Evolutionary conservation across 2,797 vertebrate genomes (phyloP), one percentile per base, ranked within the genome.

Genomic region (Hoplostethus atlanticus): DNA sequence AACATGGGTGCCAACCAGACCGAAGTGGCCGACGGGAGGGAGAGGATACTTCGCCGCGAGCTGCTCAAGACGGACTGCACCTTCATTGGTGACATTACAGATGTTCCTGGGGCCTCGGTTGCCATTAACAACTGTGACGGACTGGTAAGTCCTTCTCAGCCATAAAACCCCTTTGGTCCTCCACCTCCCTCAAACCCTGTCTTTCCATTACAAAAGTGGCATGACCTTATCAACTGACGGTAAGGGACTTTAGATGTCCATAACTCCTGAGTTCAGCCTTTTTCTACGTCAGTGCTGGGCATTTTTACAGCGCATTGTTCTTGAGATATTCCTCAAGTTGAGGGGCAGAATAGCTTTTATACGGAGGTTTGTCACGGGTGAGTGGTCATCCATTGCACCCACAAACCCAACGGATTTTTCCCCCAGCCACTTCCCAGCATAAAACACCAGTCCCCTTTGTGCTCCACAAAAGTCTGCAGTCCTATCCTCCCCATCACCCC

Each of bases 71-170:
- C 96, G 1, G 94, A 95, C 94, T 99, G 98, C 79, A 95, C 96
- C 44, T 99, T 98, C 1, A 94, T 96, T n/a, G 98, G 98, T 68
- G 97, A 98, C 93, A 95, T 99, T 90, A 95, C 96, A 0, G 97
- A 97, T 73, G 84, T 98, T 50, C 96, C 97, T 0, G 96, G 96
- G 78, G 96, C 97, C 17, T 95, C 96, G 0, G 98, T 98, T 80
- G 98, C 98, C 80, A 96, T 99, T 87, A 99, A 97, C 96, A 99
- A 99, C 94, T 99, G 98, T 54, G 98, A 99, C 30, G 98, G 98
- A 66, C 94, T 99, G 97, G 98, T 99, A 95, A 97, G 98, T 94
- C 58, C 48, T 73, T 50, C 60, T 77, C 52, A 0, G 50, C 58
- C 9, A 9, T 82, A 81, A 84, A 83, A 38, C 50, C 54, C 16